phyloP scores from a whole-genome alignment of 2,797 vertebrate genomes.

The Leptoclinus maculatus region DNA sequence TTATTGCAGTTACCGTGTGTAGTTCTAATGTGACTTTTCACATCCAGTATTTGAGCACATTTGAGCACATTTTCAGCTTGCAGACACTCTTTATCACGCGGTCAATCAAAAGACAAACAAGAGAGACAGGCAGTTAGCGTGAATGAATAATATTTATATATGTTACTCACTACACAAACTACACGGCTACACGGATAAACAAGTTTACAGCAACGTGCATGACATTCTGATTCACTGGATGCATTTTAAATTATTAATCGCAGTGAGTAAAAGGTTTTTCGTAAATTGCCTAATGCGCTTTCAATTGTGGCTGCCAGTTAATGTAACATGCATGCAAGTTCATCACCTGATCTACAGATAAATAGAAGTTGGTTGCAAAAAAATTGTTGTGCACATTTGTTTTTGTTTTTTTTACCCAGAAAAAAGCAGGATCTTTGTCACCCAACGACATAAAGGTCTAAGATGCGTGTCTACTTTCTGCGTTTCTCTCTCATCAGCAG shows the following conservation, averaged over 20 bases:
- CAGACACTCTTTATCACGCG: too few species aligned
- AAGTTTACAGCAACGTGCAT: neutral
- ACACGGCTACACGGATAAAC: neutral
- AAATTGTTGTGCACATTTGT: neutral
- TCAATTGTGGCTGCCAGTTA: neutral
- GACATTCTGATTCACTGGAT: neutral
- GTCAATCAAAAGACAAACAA: neutral
- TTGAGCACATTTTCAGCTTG: neutral
- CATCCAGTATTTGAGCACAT: neutral
- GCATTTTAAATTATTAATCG: neutral
- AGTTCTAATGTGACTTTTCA: neutral
- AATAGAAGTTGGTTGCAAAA: constrained; percentile 2
- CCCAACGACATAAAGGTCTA: neutral
- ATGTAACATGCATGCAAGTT: too few species aligned
- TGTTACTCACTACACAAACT: neutral
- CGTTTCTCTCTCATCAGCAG: neutral
- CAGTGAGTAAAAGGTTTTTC: neutral
- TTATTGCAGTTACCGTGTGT: neutral
- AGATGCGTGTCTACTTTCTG: neutral
- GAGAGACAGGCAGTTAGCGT: neutral
- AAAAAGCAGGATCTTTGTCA: neutral
- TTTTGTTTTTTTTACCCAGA: neutral
- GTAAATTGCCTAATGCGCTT: neutral
- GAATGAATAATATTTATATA: neutral
- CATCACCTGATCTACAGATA: neutral